Conservation (phyloP, 2,888 invertebrate genomes). For the Thera britannica region DNA sequence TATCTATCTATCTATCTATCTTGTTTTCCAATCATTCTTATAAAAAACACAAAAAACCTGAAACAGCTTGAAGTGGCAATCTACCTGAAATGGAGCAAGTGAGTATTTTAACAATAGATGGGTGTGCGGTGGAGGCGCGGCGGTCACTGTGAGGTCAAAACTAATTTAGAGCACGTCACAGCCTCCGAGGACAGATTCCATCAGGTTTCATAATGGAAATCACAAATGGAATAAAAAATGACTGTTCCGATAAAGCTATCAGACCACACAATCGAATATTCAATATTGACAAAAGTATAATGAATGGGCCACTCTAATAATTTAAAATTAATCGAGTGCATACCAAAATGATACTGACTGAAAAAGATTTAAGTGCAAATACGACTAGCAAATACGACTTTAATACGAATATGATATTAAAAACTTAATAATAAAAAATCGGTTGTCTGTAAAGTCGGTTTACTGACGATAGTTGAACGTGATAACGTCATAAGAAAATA, state of each 20-base stretch:
- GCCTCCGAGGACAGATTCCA: constrained; percentile 54
- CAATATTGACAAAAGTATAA: constrained; percentile 15
- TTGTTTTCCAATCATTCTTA: neutral
- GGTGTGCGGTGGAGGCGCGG: constrained; percentile 63
- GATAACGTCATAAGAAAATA: no score
- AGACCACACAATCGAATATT: constrained; percentile 23
- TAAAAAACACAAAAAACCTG: neutral
- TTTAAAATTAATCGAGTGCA: neutral
- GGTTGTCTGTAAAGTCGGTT: no score
- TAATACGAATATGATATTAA: no score
- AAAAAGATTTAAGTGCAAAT: constrained; percentile 1
- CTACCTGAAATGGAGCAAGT: constrained; percentile 21
- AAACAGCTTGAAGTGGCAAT: constrained; percentile 8
- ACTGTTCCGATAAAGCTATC: constrained; percentile 26
- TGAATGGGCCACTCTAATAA: constrained; percentile 11
- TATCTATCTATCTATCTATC: no score
- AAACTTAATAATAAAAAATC: no score
- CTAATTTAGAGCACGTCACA: constrained; percentile 77
- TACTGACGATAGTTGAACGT: no score
- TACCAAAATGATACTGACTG: neutral
- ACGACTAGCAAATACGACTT: neutral
- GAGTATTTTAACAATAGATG: constrained; percentile 54
- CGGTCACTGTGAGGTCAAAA: constrained; percentile 68
- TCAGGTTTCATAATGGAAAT: constrained; percentile 56
- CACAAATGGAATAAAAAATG: constrained; percentile 36